These are phyloP conservation scores for Smithornis capensis DNA, from an alignment of 2,113 vertebrate species.

Conservation along the genomic window DNA sequence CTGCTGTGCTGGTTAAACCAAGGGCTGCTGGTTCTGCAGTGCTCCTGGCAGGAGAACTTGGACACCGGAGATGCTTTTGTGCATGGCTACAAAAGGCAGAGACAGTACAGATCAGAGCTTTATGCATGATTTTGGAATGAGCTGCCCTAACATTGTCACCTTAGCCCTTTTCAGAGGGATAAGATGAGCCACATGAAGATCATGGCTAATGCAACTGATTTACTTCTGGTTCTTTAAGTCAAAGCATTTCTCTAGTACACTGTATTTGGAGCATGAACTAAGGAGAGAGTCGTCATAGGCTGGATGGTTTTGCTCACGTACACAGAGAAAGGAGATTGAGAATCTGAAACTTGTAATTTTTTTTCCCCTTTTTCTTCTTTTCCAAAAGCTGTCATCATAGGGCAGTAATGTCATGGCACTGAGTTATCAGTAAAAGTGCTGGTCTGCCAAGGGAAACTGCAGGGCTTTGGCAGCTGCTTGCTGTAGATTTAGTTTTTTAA, in stretches of 20 bases:
- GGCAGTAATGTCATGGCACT: background rate
- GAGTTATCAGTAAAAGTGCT: background rate
- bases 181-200: fast-evolving
- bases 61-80: fast-evolving
- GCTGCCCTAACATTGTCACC: background rate
- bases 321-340: background rate
- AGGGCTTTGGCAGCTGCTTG: background rate
- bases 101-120: background rate
- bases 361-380: background rate
- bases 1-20: background rate
- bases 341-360: background rate
- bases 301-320: background rate
- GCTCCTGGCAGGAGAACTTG: background rate
- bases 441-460: background rate
- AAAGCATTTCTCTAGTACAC: background rate
- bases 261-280: background rate
- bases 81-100: background rate
- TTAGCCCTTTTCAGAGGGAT: background rate
- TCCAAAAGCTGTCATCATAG: background rate
- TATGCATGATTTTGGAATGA: background rate
- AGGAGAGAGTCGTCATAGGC: fast-evolving
- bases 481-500: background rate
- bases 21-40: background rate
- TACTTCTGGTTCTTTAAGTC: background rate
- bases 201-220: background rate